Base-by-base conservation (phyloP, 1,140 invertebrate species). In the Scaptodrosophila lebanonensis region DNA sequence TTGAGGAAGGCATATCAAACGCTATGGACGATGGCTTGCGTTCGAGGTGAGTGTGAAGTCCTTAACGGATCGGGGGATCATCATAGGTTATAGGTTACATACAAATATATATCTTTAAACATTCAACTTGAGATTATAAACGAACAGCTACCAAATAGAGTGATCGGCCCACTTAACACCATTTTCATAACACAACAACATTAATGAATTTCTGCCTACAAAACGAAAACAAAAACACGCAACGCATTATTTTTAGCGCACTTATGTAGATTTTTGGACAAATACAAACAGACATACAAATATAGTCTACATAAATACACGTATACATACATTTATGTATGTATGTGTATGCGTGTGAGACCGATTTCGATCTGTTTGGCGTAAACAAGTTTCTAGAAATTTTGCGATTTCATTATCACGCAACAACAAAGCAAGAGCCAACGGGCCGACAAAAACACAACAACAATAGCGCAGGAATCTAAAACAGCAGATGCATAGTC, bases 1-100 rank as follows among this genome's bases (percentile, higher is more conserved):
- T 94, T 73, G 91, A 92, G 75, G 93, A 94, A 84, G 84, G 84
- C 47, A 86, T 84, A 40, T 63, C 84, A 50, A 86, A 86, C 54
- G 66, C 76, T 38, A 60, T 85, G 32, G 83, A 85, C 58, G 84
- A 86, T 40, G 79, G 84, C 61, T 71, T 83, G 59, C 73, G 84
- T 59, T 86, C 84, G 25, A 86, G 84, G 84, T 86, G 35, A 68
- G 83, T 63, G 20, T 1, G 4, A 39, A 33, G 3, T 13, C 9
- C 22, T n/a, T n/a, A n/a, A n/a, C n/a, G n/a, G n/a, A n/a, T n/a
- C n/a, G n/a, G n/a, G n/a, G n/a, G n/a, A n/a, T n/a, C n/a, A n/a
- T n/a, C n/a, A n/a, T n/a, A n/a, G n/a, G n/a, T n/a, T n/a, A n/a
- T n/a, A n/a, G n/a, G n/a, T n/a, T n/a, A n/a, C n/a, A n/a, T n/a